These are phyloP conservation scores for Cololabis saira DNA, from an alignment of 2,113 vertebrate genomes.

Conservation along the genomic window DNA sequence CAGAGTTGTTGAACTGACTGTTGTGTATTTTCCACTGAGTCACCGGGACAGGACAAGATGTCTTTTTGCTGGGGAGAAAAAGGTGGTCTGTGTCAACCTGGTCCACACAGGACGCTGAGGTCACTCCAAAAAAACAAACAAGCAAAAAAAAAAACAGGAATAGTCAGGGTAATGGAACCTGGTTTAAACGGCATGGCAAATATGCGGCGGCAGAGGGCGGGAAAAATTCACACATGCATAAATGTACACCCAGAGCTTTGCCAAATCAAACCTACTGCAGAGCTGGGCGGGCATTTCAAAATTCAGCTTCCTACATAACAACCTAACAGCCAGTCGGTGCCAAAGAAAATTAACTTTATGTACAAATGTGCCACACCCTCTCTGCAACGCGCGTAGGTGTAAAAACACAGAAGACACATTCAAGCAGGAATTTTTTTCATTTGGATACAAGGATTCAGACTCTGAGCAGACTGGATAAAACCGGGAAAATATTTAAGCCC, in stretches of 20 bases:
- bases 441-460: constrained; percentile 2
- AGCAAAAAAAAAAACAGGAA: constrained; percentile 50
- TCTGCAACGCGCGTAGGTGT: background rate
- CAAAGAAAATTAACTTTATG: constrained; percentile 63
- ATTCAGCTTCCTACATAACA: constrained; percentile 32
- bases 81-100: constrained; percentile 64
- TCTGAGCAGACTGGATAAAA: constrained; percentile 1
- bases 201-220: constrained; percentile 40
- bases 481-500: background rate
- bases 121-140: constrained; percentile 34
- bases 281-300: constrained; percentile 70
- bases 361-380: constrained; percentile 35
- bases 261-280: constrained; percentile 61
- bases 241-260: constrained; percentile 13
- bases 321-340: constrained; percentile 21
- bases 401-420: constrained; percentile 15
- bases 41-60: constrained; percentile 48
- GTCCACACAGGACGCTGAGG: constrained; percentile 68
- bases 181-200: constrained; percentile 51
- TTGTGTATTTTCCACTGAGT: constrained; percentile 63
- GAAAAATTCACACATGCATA: constrained; percentile 41
- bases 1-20: constrained; percentile 33
- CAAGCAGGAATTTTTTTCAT: constrained; percentile 16
- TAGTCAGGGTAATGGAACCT: constrained; percentile 57
- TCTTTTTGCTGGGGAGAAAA: constrained; percentile 66